These are phyloP conservation scores for Scyliorhinus canicula DNA, from an alignment of 2,797 vertebrate species.

Conservation along the genomic window DNA sequence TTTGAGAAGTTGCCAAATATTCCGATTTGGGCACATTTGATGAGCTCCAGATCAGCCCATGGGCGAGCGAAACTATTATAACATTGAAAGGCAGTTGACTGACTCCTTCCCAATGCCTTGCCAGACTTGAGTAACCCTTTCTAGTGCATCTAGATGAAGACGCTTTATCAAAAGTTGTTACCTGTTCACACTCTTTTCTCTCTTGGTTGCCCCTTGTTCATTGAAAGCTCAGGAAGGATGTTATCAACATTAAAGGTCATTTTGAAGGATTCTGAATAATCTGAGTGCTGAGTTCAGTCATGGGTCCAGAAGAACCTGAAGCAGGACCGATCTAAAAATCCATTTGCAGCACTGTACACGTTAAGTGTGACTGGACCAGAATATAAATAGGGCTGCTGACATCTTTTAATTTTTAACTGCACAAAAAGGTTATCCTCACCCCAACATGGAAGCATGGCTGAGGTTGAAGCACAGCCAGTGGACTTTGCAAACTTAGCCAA, in stretches of 20 bases:
- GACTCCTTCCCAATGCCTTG: too few relatives aligned
- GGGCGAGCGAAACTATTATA: too few relatives aligned
- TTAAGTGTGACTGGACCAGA: not conserved
- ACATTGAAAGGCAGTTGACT: too few relatives aligned
- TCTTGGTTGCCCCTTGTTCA: not conserved
- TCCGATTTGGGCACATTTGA: not conserved
- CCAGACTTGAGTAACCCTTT: not conserved
- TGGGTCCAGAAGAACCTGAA: not conserved
- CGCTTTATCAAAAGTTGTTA: not conserved
- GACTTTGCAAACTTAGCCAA: too few relatives aligned
- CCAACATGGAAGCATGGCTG: not conserved
- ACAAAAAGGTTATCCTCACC: not conserved
- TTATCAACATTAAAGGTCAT: not conserved
- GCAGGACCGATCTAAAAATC: not conserved
- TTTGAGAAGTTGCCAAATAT: not conserved
- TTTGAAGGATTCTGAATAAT: not conserved
- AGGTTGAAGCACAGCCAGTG: not conserved
- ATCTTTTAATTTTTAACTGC: not conserved
- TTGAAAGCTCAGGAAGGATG: not conserved
- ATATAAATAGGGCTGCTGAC: not conserved
- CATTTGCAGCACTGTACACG: not conserved
- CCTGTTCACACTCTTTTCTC: not conserved
- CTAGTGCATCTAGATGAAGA: not conserved
- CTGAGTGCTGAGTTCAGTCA: not conserved
- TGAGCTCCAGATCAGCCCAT: not conserved